Percentiles rank a stretch among this genome's conserved stretches.
Evolutionary conservation across 2,113 vertebrate genomes (phyloP).

Genomic region (Thalassarche chlororhynchos): DNA sequence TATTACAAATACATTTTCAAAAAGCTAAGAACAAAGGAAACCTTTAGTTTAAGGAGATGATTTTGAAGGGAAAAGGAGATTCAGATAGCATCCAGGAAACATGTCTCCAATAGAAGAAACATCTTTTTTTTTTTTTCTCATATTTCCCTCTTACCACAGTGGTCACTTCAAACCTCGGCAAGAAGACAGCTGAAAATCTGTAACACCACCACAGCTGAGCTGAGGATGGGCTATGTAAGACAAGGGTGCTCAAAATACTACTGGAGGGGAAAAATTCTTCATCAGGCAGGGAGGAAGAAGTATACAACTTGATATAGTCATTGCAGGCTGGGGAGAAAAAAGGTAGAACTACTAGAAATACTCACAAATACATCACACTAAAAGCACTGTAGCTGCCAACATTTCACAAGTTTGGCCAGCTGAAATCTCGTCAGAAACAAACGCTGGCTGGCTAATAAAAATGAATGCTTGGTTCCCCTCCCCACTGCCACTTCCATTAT

Average conservation of each 20-base stretch:
- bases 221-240: neutral
- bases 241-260: neutral
- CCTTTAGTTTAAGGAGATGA: neutral
- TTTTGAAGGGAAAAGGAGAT: neutral
- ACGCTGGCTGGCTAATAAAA: neutral
- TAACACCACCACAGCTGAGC: neutral
- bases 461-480: neutral
- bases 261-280: neutral
- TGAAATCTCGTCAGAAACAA: neutral
- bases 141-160: neutral
- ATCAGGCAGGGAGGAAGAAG: neutral
- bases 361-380: neutral
- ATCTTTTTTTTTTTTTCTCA: rapidly evolving
- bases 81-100: neutral
- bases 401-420: neutral
- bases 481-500: neutral
- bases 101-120: neutral
- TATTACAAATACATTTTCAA: neutral
- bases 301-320: neutral
- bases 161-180: neutral
- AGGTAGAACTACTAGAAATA: neutral
- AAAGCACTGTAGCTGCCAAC: neutral
- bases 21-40: neutral
- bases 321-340: neutral
- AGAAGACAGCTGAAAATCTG: neutral